These are phyloP conservation scores for Felis chaus DNA, from an alignment of 2,113 vertebrate genomes.

Conservation along the genomic window DNA sequence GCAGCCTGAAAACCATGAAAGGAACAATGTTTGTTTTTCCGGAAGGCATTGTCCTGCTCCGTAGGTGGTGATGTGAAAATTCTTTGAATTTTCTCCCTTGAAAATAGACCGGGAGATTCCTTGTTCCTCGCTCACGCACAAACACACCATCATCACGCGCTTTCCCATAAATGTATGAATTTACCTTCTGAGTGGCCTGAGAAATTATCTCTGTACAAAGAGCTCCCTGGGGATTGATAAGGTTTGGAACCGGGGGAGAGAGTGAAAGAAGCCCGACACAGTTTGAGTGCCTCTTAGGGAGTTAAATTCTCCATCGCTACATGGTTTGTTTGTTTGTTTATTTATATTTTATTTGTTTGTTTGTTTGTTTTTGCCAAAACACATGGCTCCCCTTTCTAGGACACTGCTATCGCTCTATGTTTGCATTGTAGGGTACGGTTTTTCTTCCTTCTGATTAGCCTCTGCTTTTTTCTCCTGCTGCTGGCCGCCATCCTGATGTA, in stretches of 20 bases:
- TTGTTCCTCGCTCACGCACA: not conserved
- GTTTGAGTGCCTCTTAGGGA: not conserved
- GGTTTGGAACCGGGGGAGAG: not conserved
- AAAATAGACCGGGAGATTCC: not conserved
- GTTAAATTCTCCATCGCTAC: not conserved
- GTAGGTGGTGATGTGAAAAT: not conserved
- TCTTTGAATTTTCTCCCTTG: conserved; percentile 42
- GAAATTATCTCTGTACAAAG: conserved; percentile 16
- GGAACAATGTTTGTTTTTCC: conserved; percentile 14
- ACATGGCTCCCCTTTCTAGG: not conserved
- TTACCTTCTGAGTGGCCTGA: conserved; percentile 38
- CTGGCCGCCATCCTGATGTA: not conserved
- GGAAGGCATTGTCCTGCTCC: conserved; percentile 3
- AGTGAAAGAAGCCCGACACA: not conserved
- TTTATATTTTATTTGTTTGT: not conserved
- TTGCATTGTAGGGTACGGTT: not conserved
- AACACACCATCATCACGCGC: not conserved
- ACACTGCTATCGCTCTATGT: not conserved
- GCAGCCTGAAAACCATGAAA: conserved; percentile 30
- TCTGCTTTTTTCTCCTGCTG: not conserved
- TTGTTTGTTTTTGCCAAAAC: not conserved
- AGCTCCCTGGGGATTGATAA: not conserved
- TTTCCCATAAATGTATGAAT: conserved; percentile 21
- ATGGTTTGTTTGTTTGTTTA: not conserved
- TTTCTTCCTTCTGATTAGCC: not conserved